Conservation (phyloP, 2,797 vertebrate genomes). For the Sciurus carolinensis region DNA sequence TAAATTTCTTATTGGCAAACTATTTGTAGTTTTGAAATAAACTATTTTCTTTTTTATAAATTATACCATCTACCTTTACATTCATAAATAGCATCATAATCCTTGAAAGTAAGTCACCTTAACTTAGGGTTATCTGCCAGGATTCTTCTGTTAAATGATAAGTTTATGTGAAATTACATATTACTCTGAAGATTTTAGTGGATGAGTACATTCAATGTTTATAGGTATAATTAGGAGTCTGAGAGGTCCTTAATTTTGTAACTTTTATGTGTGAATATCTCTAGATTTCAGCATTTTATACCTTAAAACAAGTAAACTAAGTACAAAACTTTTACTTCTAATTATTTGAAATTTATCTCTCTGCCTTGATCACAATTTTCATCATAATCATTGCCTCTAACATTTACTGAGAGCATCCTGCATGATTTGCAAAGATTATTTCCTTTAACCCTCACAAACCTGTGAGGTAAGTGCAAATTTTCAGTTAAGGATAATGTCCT, state of each 20-base stretch:
- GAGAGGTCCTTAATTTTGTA: slow-evolving; percentile 29
- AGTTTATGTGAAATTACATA: neutral
- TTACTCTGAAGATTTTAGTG: neutral
- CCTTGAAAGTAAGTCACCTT: neutral
- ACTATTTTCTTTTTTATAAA: neutral
- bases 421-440: neutral
- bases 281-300: slow-evolving; percentile 24
- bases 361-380: neutral
- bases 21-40: neutral
- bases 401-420: neutral
- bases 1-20: neutral
- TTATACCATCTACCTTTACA: neutral
- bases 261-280: neutral
- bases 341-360: neutral
- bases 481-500: neutral
- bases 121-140: neutral
- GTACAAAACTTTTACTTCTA: neutral
- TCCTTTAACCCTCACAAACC: neutral
- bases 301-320: neutral
- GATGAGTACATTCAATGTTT: neutral
- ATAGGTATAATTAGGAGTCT: neutral
- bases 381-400: neutral
- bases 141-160: neutral
- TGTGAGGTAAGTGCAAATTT: neutral
- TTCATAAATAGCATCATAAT: neutral